A percentile compares a stretch with the other conserved stretches of the same genome.
Conservation (phyloP, 2,797 vertebrate genomes). For the Toxotes lorentzi region DNA sequence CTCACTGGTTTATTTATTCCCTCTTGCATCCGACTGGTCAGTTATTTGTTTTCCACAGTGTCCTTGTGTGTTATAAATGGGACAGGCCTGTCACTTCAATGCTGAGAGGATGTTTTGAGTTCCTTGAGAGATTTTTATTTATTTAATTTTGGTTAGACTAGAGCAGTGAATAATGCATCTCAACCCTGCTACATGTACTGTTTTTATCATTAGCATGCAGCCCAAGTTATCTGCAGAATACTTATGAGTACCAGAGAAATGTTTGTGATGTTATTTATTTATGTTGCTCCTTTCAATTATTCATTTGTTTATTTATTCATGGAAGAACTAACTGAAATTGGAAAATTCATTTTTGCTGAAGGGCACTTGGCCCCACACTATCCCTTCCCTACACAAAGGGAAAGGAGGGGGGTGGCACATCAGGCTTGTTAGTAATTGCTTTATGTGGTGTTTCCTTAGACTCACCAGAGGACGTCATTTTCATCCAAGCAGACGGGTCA, state of each 20-base stretch:
- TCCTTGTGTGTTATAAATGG: constrained; percentile 83
- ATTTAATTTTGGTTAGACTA: constrained; percentile 77
- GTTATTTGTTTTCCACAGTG: constrained; percentile 79
- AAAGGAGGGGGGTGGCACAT: constrained; percentile 68
- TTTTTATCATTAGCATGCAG: constrained; percentile 89
- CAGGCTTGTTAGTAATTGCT: constrained; percentile 86
- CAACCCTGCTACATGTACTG: constrained; percentile 82
- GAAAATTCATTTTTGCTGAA: constrained; percentile 91
- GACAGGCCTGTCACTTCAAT: constrained; percentile 83
- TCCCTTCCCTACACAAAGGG: constrained; percentile 72
- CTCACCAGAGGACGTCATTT: constrained; percentile 79
- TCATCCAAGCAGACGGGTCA: constrained; percentile 76
- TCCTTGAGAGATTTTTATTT: constrained; percentile 82
- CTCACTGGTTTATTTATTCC: constrained; percentile 71
- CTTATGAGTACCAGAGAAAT: constrained; percentile 87
- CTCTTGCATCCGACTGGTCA: constrained; percentile 75
- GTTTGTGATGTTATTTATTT: constrained; percentile 93
- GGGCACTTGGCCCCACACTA: constrained; percentile 83
- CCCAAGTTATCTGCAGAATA: constrained; percentile 85
- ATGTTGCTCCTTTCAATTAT: constrained; percentile 90
- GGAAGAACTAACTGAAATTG: constrained; percentile 89
- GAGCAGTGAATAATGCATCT: constrained; percentile 85
- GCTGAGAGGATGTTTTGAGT: constrained; percentile 79
- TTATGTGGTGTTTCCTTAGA: constrained; percentile 81
- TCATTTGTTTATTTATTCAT: constrained; percentile 93